These are phyloP conservation scores for Onychostruthus taczanowskii DNA, from an alignment of 2,113 vertebrate species.

Conservation along the genomic window DNA sequence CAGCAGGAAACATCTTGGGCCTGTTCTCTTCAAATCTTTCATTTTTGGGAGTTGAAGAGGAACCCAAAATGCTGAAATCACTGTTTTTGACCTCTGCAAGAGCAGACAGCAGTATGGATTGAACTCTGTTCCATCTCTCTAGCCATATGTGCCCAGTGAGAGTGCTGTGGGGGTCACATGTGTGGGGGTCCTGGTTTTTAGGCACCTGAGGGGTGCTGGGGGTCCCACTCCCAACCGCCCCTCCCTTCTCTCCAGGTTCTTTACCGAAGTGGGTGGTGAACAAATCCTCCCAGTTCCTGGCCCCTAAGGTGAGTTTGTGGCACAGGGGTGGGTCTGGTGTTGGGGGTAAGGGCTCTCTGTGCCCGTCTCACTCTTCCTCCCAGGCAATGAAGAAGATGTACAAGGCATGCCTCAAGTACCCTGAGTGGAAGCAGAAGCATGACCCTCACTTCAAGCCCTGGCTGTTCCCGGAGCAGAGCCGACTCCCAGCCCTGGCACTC, in stretches of 20 bases:
- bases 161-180: not conserved
- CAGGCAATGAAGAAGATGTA: conserved; percentile 94
- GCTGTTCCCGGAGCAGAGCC: conserved; percentile 91
- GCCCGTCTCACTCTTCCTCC: not conserved
- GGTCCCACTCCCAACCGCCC: not conserved
- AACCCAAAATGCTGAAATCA: not conserved
- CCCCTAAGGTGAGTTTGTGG: conserved; percentile 83
- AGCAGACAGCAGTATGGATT: not conserved
- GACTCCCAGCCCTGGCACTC: conserved; percentile 79
- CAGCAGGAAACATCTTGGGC: not conserved
- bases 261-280: conserved; percentile 98
- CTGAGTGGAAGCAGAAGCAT: conserved; percentile 89
- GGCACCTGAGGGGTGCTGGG: not conserved
- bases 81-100: not conserved
- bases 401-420: conserved; percentile 89
- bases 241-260: conserved; percentile 76
- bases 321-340: not conserved
- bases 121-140: conserved; percentile 26
- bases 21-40: not conserved
- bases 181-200: not conserved
- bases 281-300: conserved; percentile 90
- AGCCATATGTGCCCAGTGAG: not conserved
- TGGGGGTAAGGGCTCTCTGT: not conserved
- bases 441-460: conserved; percentile 87
- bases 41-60: not conserved